Base-by-base conservation (phyloP, 2,888 invertebrate species). In the Oegoconia quadripuncta region DNA sequence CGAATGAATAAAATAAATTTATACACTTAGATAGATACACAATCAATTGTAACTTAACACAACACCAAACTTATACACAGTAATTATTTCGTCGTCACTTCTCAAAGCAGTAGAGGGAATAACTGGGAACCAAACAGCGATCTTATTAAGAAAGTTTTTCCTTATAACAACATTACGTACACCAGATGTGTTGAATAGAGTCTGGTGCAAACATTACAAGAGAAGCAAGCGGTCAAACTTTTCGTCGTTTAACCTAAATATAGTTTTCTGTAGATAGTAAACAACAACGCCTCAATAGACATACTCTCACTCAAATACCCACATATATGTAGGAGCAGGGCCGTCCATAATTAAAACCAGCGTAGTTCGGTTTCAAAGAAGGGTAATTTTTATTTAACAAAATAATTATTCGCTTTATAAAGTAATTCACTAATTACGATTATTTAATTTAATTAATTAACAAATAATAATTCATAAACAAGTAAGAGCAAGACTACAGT, bases 121-220 rank as follows among this genome's bases (percentile, higher is more conserved):
- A 70, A 48, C 50, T 51, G 63, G 55, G 65, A 72, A 67, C 69
- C 72, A 75, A 78, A 75, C 72, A 66, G 62, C 68, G 70, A 64
- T 71, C 80, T 84, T 84, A 86, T 86, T 86, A 84, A 80, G 74
- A 86, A 86, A 86, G 77, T 86, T 86, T 86, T 84, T 84, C 74
- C 76, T 77, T 72, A 74, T 86, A 84, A 84, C 81, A 76, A 74
- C 77, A 84, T 86, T 84, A 84, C 78, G 69, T 64, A 64, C 83
- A 65, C 83, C 86, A 86, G 83, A 86, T 86, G 87, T 80, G 80
- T 76, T 66, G 62, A 64, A 67, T 71, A 63, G 76, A 60, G 67
- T 55, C 64, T 71, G 73, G 74, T 66, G 52, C 74, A 74, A 74
- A 74, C 59, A 63, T 68, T 60, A 64, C 45, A 44, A 44, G 59